A percentile compares a stretch with the other conserved stretches of the same genome.
These are phyloP conservation scores for Dyspetes luteomarginatus DNA, from an alignment of 2,888 invertebrate species.

Conservation along the genomic window DNA sequence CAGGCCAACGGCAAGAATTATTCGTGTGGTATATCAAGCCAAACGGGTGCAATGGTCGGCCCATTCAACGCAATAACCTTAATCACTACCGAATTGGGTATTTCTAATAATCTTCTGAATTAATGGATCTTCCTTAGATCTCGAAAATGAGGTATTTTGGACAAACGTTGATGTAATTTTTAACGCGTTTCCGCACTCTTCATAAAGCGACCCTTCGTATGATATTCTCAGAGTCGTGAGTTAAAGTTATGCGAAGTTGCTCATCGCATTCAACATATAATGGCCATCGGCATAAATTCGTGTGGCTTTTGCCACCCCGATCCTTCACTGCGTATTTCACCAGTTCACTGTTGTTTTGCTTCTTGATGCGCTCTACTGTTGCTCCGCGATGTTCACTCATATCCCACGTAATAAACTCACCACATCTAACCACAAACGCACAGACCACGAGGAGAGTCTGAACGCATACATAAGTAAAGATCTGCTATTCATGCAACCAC, in stretches of 20 bases:
- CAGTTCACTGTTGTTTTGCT: constrained; percentile 20
- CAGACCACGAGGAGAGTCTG: neutral
- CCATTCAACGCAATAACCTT: too few relatives aligned
- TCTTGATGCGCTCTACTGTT: constrained; percentile 13
- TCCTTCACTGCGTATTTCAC: constrained; percentile 42
- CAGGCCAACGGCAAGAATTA: too few relatives aligned
- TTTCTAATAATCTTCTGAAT: too few relatives aligned
- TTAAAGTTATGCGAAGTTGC: constrained; percentile 7
- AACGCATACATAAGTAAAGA: neutral
- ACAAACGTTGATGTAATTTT: too few relatives aligned
- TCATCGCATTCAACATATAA: constrained; percentile 1
- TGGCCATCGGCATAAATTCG: constrained; percentile 35
- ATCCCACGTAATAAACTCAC: constrained; percentile 53
- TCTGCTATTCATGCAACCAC: neutral
- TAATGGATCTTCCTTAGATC: too few relatives aligned
- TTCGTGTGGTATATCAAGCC: too few relatives aligned
- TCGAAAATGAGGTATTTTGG: too few relatives aligned
- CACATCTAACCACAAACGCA: constrained; percentile 25
- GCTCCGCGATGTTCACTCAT: constrained; percentile 38
- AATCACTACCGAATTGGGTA: too few relatives aligned
- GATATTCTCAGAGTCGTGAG: neutral
- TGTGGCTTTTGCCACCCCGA: neutral
- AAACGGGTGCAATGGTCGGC: too few relatives aligned
- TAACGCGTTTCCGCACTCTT: too few relatives aligned
- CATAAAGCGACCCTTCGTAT: neutral